Evolutionary conservation across 2,888 invertebrate species (phyloP), one percentile per base, ranked within the genome.

Genomic region (Aromia moschata): DNA sequence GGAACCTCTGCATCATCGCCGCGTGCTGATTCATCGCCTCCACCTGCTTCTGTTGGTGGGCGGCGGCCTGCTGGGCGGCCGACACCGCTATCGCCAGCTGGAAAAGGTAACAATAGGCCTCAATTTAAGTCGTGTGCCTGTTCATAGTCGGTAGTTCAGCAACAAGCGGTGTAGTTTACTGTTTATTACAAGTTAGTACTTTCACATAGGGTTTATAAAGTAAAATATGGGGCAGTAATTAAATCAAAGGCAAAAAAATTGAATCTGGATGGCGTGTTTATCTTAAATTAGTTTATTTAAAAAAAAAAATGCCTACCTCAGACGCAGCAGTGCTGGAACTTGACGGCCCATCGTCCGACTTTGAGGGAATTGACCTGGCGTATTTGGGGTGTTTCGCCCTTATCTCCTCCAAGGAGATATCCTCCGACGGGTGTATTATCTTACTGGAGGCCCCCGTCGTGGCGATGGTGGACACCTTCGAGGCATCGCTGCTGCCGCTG

Each of bases 361-460:
- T 70, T 64, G 77, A 54, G 18, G 77, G 67, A 43, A 74, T 62
- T 68, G 77, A 73, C 60, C 67, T 77, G 1, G 75, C 80, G 60
- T 94, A 94, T 74, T 89, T 89, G 7, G 86, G 81, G 72, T 85
- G 82, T 47, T 91, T 82, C 5, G 93, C 89, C 46, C 91, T 83
- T 67, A 92, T 86, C 81, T 95, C 94, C 79, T 94, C 94, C 78
- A 94, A 77, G 20, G 96, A 96, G 52, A 95, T 88, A 80, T 96
- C 95, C 79, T 97, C 96, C 0, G 93, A 90, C 0, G 97, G 97
- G 81, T 97, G 97, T 69, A 97, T 87, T 56, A 97, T 96, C 82
- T 92, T 91, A 74, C 93, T 92, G 33, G 92, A 89, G 3, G 93
- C 90, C 38, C 93, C 91, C 3, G 91, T 89, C n/a, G 91, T 87